phyloP scores from a whole-genome alignment of 2,113 vertebrate species.

The Formicarius rufipectus region DNA sequence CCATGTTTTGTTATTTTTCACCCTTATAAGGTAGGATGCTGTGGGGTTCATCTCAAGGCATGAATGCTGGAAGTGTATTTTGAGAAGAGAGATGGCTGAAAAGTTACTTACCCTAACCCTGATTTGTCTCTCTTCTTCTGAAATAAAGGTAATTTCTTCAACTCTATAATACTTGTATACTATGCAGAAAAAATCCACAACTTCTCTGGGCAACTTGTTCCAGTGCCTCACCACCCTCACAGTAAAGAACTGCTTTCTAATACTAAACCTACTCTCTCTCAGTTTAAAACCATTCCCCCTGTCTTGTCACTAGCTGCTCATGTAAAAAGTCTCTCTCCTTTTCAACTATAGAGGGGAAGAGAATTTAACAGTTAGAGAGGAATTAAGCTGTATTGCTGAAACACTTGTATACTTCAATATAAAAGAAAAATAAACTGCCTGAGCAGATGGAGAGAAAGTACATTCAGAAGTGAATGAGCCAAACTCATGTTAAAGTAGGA shows the following conservation, averaged over 20 bases:
- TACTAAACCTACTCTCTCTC: background rate
- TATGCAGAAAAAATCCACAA: no score
- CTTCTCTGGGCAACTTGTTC: background rate
- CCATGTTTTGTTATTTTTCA: background rate
- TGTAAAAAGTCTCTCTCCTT: background rate
- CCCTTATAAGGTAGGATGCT: slow-evolving; percentile 1
- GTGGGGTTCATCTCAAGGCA: background rate
- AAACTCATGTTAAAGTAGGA: background rate
- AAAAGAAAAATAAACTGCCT: background rate
- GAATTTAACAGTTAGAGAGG: background rate
- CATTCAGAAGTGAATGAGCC: background rate
- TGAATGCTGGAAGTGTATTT: background rate
- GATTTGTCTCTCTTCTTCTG: background rate
- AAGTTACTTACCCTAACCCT: background rate
- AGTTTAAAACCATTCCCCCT: background rate
- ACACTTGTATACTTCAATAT: background rate
- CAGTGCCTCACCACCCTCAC: background rate
- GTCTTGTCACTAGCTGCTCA: background rate
- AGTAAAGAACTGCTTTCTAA: background rate
- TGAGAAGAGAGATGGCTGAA: background rate
- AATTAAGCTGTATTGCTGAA: background rate
- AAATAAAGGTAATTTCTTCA: background rate
- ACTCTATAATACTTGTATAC: background rate
- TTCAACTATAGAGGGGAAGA: background rate
- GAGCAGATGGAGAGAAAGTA: background rate